These are phyloP conservation scores for Coremacera marginata DNA, from an alignment of 2,888 invertebrate genomes.

Conservation along the genomic window DNA sequence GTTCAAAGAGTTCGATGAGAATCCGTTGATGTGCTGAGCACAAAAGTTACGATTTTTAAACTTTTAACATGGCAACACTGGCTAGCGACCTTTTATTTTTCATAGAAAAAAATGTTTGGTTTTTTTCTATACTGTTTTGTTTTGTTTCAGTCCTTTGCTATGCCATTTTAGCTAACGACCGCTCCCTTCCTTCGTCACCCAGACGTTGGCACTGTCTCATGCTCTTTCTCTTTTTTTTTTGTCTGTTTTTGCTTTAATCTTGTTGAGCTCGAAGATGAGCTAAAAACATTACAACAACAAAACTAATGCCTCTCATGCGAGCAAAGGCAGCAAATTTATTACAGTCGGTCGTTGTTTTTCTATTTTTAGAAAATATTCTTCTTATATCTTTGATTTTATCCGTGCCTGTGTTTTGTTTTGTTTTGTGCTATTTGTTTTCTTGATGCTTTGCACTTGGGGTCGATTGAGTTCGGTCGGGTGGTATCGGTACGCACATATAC, in stretches of 20 bases:
- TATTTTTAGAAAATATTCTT: background rate
- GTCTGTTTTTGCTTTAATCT: background rate
- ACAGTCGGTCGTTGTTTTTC: constrained; percentile 14
- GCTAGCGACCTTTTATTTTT: no score
- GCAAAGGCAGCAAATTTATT: background rate
- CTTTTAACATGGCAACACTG: no score
- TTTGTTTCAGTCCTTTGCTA: no score
- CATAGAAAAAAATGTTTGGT: no score
- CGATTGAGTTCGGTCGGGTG: background rate
- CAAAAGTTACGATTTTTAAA: no score
- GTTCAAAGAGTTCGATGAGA: no score
- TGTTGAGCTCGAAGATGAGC: background rate
- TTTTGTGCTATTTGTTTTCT: background rate
- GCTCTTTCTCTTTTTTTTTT: background rate
- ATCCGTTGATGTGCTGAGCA: no score
- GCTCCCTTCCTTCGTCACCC: no score
- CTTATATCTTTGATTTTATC: background rate
- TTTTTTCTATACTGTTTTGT: no score
- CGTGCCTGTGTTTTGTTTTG: background rate
- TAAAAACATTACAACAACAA: constrained; percentile 11
- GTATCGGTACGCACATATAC: background rate
- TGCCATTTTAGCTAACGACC: no score
- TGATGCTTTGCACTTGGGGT: background rate
- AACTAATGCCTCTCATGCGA: background rate
- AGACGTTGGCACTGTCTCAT: background rate